A percentile compares a stretch with the other conserved stretches of the same genome.
These are phyloP conservation scores for Tadarida brasiliensis DNA, from an alignment of 2,797 vertebrate genomes.

Conservation along the genomic window DNA sequence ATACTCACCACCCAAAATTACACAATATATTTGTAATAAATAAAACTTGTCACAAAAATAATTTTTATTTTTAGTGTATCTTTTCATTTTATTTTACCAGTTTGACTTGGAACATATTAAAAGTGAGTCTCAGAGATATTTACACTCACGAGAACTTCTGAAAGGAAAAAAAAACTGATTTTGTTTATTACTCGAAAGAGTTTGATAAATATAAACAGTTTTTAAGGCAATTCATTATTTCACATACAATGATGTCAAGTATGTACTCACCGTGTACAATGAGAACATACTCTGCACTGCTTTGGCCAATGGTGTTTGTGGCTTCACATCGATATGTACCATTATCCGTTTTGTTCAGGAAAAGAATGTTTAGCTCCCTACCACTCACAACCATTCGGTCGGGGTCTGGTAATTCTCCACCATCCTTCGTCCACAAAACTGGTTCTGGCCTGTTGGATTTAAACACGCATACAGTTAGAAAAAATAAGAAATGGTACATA, in stretches of 20 bases:
- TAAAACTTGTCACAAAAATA: background rate
- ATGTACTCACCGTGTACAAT: conserved; percentile 97
- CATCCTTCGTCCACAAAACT: conserved; percentile 98
- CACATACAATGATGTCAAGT: background rate
- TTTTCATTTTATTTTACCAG: conserved; percentile 33
- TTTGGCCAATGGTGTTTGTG: conserved; percentile 96
- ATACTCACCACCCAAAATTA: background rate
- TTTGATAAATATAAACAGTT: background rate
- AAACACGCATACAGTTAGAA: conserved; percentile 63
- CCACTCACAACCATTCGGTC: conserved; percentile 99
- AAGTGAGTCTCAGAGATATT: background rate
- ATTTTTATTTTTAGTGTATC: background rate
- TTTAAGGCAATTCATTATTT: background rate
- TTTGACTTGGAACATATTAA: background rate
- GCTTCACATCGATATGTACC: conserved; percentile 99
- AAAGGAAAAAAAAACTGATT: conserved; percentile 46
- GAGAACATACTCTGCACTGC: conserved; percentile 96
- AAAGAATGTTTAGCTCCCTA: conserved; percentile 96
- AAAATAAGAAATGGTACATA: background rate
- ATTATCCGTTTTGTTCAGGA: conserved; percentile 99
- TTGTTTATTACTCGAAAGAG: background rate
- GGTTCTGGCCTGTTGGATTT: conserved; percentile 93
- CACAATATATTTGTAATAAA: background rate
- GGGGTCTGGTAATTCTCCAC: conserved; percentile 96
- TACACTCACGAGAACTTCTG: background rate